Base-by-base conservation (phyloP, 2,888 invertebrate species). In the Lasioglossum lativentre region DNA sequence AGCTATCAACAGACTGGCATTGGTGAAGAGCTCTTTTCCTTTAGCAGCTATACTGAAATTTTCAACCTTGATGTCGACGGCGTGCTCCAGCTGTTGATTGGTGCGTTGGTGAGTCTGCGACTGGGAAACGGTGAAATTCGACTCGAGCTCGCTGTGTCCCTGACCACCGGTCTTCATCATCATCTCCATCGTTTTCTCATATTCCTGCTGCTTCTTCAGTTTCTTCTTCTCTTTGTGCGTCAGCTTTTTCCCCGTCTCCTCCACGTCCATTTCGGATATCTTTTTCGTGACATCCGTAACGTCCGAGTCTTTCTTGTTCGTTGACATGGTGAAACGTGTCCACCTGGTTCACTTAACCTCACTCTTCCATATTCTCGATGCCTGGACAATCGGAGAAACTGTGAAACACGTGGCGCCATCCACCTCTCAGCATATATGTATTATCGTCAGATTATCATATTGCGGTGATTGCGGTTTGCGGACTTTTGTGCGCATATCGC, bases 21-120 rank as follows among this genome's bases (percentile, higher is more conserved):
- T 99, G 52, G 99, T 98, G 95, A 99, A 99, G 72, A 99, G 96
- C 94, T 99, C 99, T 93, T 99, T 99, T 80, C 99, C 99, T 95
- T 99, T 98, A 0, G 99, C 99, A 34, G 98, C 97, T 91, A 99
- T 99, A 83, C 99, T 99, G 95, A 99, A 99, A 95, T 99, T 99
- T 94, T 99, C 99, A 27, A 99, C 98, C 96, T 99, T 99, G 77
- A 99, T 99, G 95, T 99, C 99, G 19, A 99, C 98, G 0, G 99
- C 99, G 94, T 98, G 98, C 94, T 99, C 99, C 90, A 98, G 82
- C 85, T 95, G 94, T 63, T 94, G 93, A 76, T 86, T 89, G n/a
- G 93, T 92, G 1, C 95, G 93, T 74, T 95, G 95, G 77, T 95
- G 95, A 56, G 96, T 97, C 96, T 91, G 97, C 96, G 96, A 96